phyloP scores from a whole-genome alignment of 2,113 vertebrate genomes.

The Mirounga angustirostris region DNA sequence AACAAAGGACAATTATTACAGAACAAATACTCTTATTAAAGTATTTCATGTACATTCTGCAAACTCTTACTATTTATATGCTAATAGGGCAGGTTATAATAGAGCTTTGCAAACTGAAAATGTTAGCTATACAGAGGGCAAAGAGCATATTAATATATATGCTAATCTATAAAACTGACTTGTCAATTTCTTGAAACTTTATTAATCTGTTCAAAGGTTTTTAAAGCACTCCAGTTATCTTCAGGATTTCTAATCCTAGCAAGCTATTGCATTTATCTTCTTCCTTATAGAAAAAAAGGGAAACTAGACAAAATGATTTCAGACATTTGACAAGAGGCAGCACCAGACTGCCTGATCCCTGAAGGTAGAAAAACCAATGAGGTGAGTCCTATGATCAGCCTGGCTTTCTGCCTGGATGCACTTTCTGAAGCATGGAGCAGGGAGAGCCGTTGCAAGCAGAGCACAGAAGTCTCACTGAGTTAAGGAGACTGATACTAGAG shows the following conservation, averaged over 20 bases:
- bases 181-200: background rate
- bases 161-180: background rate
- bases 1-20: conserved; percentile 18
- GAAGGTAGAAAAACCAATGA: conserved; percentile 3
- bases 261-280: background rate
- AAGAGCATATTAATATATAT: background rate
- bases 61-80: background rate
- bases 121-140: background rate
- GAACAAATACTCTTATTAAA: conserved; percentile 44
- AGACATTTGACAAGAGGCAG: background rate
- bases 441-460: background rate
- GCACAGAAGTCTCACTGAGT: background rate
- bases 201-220: background rate
- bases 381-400: background rate
- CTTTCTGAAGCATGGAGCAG: background rate
- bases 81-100: background rate
- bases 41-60: background rate
- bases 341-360: background rate
- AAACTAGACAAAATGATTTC: conserved; percentile 9
- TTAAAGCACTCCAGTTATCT: background rate
- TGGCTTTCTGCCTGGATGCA: background rate
- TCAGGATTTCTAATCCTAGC: background rate
- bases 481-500: background rate
- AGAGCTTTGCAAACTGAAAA: conserved; percentile 27
- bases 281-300: background rate